These are phyloP conservation scores for Rhagoletis pomonella DNA, from an alignment of 1,140 invertebrate genomes.

Conservation along the genomic window DNA sequence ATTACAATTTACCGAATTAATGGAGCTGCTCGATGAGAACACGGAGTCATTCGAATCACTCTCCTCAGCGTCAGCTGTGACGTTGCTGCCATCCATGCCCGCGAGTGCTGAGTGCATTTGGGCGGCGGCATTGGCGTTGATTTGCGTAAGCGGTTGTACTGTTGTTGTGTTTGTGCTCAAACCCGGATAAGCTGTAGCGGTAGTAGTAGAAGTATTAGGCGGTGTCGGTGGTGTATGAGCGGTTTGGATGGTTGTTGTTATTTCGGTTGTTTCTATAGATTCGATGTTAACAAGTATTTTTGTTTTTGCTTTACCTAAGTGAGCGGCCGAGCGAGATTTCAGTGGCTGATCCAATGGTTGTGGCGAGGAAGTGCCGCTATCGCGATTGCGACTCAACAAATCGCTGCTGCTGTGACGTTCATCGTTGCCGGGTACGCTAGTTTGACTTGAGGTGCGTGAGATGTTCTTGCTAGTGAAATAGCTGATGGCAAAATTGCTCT, in stretches of 20 bases:
- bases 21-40: slow-evolving; percentile 72
- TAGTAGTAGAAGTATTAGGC: slow-evolving; percentile 36
- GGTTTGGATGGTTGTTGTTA: slow-evolving; percentile 61
- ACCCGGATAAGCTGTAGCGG: slow-evolving; percentile 12
- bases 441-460: slow-evolving; percentile 71
- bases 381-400: slow-evolving; percentile 66
- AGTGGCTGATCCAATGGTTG: slow-evolving; percentile 62
- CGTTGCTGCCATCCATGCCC: slow-evolving; percentile 10
- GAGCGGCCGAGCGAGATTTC: slow-evolving; percentile 52
- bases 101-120: neutral
- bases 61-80: slow-evolving; percentile 63
- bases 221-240: slow-evolving; percentile 54
- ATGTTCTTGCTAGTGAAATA: slow-evolving; percentile 71
- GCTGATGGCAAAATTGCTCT: slow-evolving; percentile 59
- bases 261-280: slow-evolving; percentile 71
- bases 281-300: slow-evolving; percentile 70
- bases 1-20: slow-evolving; percentile 61
- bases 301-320: slow-evolving; percentile 59
- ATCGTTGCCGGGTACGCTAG: slow-evolving; percentile 71
- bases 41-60: slow-evolving; percentile 73
- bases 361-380: slow-evolving; percentile 73
- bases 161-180: neutral
- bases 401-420: slow-evolving; percentile 63
- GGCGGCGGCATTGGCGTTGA: neutral
- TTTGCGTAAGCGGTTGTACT: neutral